A percentile compares a stretch with the other conserved stretches of the same genome.
phyloP scores from a whole-genome alignment of 1,140 invertebrate species.

The Drosophila busckii region DNA sequence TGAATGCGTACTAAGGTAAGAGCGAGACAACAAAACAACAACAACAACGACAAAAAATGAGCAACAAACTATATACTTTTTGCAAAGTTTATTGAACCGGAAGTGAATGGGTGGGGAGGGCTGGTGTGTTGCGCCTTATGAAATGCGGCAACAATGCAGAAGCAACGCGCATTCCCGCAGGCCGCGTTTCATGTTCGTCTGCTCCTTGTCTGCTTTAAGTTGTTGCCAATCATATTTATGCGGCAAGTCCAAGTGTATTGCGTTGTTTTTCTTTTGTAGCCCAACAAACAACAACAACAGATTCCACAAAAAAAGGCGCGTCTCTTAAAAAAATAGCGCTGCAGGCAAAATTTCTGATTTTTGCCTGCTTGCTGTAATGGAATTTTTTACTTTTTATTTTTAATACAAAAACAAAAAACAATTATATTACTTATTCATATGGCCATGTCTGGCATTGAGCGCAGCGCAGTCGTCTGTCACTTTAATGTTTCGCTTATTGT shows the following conservation, averaged over 20 bases:
- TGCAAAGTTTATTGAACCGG: slow-evolving; percentile 73
- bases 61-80: slow-evolving; percentile 55
- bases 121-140: slow-evolving; percentile 38
- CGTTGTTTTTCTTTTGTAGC: background rate
- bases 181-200: slow-evolving; percentile 14
- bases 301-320: slow-evolving; percentile 12
- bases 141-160: slow-evolving; percentile 54
- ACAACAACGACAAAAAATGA: background rate
- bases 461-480: slow-evolving; percentile 18
- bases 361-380: slow-evolving; percentile 3
- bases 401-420: slow-evolving; percentile 10
- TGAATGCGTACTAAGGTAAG: slow-evolving; percentile 5
- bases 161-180: background rate
- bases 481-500: slow-evolving; percentile 46
- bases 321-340: too few relatives aligned
- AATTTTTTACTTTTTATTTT: background rate
- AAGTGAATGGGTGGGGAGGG: slow-evolving; percentile 52
- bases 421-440: slow-evolving; percentile 44
- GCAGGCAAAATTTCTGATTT: slow-evolving; percentile 52
- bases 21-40: background rate
- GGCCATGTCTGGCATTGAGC: slow-evolving; percentile 22
- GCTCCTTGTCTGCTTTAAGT: slow-evolving; percentile 25
- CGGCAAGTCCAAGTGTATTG: slow-evolving; percentile 10
- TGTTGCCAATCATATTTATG: slow-evolving; percentile 31
- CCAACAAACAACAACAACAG: background rate